Conservation (phyloP, 2,113 vertebrate species). For the Pao palembangensis region DNA sequence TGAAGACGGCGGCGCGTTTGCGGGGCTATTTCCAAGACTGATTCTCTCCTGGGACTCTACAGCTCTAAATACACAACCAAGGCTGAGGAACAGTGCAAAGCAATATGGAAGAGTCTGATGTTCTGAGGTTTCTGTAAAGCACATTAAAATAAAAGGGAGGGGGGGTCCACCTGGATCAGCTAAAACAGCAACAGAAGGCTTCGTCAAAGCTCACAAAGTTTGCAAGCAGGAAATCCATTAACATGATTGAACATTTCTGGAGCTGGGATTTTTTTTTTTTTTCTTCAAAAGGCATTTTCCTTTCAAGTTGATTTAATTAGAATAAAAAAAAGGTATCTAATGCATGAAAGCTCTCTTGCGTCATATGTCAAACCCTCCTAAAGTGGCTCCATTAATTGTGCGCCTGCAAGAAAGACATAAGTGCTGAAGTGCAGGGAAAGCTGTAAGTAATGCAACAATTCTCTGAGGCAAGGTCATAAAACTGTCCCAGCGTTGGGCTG, state of each 20-base stretch:
- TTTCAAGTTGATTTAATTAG: constrained; percentile 28
- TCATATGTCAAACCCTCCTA: constrained; percentile 4
- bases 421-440: constrained; percentile 38
- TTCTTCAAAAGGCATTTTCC: constrained; percentile 6
- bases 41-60: constrained; percentile 46
- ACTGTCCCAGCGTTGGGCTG: constrained; percentile 38
- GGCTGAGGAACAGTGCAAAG: constrained; percentile 31
- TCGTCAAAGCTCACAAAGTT: constrained; percentile 1
- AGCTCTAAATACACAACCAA: constrained; percentile 54
- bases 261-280: neutral
- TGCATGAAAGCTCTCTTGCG: constrained; percentile 16
- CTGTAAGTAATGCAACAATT: constrained; percentile 53
- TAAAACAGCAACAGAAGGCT: constrained; percentile 6
- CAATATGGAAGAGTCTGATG: constrained; percentile 14
- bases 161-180: constrained; percentile 12
- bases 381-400: constrained; percentile 38
- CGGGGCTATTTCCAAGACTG: constrained; percentile 53
- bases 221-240: constrained; percentile 37
- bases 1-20: constrained; percentile 42
- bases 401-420: constrained; percentile 22
- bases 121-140: neutral
- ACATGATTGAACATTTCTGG: constrained; percentile 42
- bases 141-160: neutral
- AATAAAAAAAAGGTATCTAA: constrained; percentile 1
- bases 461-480: constrained; percentile 63